Evolutionary conservation across 2,797 vertebrate genomes (phyloP), one percentile per base, ranked within the genome.

Genomic region (Pagetopsis macropterus): DNA sequence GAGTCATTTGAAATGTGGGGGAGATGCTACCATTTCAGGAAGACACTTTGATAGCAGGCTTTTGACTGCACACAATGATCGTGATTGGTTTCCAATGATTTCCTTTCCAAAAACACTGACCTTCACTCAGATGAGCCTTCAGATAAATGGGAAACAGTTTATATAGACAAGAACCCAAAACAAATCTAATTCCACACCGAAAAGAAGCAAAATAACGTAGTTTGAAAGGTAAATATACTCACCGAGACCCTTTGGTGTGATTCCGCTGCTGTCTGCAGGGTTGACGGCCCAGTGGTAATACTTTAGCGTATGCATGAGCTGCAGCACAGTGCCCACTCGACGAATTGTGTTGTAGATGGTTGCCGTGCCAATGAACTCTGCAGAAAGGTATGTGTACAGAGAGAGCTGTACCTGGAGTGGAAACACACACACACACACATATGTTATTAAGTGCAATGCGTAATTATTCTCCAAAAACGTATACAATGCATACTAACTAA

Each of bases 231-330:
- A 65, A 72, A 65, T 40, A 50, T 70, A 48, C 92, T 93, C 64
- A 99, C 98, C 97, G 37, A 95, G 74, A 43, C 97, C 98, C 87
- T 96, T 96, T 15, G 97, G 96, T 41, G 86, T 86, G 84, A 98
- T 95, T 49, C 96, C 95, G 59, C 97, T 98, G 83, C 94, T 90
- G 88, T 97, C 94, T 75, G 95, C 94, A 59, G 98, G 97, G 91
- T 97, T 97, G 83, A 95, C 91, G 23, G 95, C 94, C 98, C 98
- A 99, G 89, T 99, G 99, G 85, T 97, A 99, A 90, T 96, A 98
- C 88, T 99, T 99, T 0, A 99, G 88, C 0, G 95, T 95, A 74
- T 99, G 97, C 96, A 98, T 97, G 84, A 98, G 94, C 89, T 98
- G 93, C 31, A 98, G 95, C 65, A 97, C 96, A 0, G 98, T 98